Conservation (phyloP, 2,888 invertebrate species). For the Scaptomyza cyrtandrae region DNA sequence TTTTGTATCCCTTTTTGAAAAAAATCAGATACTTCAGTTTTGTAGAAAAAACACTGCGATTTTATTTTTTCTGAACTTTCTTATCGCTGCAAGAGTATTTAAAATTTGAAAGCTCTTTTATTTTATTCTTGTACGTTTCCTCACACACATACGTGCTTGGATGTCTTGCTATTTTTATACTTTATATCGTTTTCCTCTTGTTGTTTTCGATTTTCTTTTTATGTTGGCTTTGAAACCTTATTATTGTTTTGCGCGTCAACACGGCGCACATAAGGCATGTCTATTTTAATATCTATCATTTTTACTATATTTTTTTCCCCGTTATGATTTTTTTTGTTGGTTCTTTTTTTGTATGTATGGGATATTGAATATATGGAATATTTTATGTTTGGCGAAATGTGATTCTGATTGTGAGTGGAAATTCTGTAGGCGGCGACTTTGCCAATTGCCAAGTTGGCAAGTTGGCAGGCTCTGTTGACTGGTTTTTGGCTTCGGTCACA, state of each 20-base stretch:
- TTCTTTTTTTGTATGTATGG: neutral
- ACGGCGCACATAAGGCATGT: conserved; percentile 51
- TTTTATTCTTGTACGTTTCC: neutral
- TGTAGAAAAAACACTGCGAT: neutral
- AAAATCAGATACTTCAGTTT: neutral
- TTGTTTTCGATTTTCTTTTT: conserved; percentile 3
- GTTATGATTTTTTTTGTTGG: neutral
- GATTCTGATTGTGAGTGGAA: conserved; percentile 19
- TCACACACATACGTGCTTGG: neutral
- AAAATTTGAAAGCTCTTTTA: neutral
- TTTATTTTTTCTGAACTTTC: neutral
- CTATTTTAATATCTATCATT: conserved; percentile 59
- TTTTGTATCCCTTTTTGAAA: neutral
- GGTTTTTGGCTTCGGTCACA: conserved; percentile 27
- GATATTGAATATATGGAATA: conserved; percentile 28
- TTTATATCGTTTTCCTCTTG: conserved; percentile 15
- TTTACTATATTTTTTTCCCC: conserved; percentile 15
- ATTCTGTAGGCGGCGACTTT: conserved; percentile 12
- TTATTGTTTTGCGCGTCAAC: conserved; percentile 60
- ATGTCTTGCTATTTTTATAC: conserved; percentile 25
- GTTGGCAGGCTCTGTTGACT: conserved; percentile 25
- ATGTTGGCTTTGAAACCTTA: conserved; percentile 44
- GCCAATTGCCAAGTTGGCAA: conserved; percentile 48
- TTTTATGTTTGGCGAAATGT: conserved; percentile 30
- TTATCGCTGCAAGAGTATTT: neutral